phyloP scores from a whole-genome alignment of 37 sponge, comb jelly and placozoan genomes.

The Bolinopsis microptera region DNA sequence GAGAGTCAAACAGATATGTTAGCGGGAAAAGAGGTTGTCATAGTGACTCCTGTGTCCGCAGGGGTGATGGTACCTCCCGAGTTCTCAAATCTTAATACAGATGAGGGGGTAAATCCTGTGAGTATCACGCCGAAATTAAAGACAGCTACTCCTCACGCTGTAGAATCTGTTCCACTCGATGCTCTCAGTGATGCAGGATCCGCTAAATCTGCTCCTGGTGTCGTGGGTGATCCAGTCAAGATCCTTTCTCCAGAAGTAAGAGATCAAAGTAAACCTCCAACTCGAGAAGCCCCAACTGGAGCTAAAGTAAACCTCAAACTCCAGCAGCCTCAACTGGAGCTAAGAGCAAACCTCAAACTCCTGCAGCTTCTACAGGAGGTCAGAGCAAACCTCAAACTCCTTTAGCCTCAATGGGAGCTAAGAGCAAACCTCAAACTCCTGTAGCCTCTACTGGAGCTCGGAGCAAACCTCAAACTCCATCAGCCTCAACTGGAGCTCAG shows the following conservation, averaged over 20 bases:
- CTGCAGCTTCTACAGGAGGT: background rate
- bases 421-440: background rate
- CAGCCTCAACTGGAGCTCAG: background rate
- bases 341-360: background rate
- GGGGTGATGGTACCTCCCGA: background rate
- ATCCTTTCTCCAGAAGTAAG: background rate
- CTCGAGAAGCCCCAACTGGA: too few relatives aligned
- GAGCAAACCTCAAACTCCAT: background rate
- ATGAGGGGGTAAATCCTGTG: background rate
- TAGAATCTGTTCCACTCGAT: constrained; percentile 25
- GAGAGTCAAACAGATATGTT: background rate
- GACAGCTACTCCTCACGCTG: background rate
- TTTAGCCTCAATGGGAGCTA: background rate
- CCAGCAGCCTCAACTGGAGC: background rate
- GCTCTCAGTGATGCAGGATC: background rate
- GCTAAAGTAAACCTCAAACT: background rate
- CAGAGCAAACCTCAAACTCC: background rate
- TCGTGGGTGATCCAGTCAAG: background rate
- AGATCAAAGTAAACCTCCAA: too few relatives aligned
- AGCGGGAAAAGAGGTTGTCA: background rate
- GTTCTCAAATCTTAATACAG: too few relatives aligned
- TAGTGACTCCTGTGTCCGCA: background rate
- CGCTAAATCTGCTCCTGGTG: constrained; percentile 1
- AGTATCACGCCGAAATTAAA: constrained; percentile 39
- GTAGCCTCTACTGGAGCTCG: background rate